phyloP scores from a whole-genome alignment of 2,113 vertebrate genomes.

The Platysternon megacephalum region DNA sequence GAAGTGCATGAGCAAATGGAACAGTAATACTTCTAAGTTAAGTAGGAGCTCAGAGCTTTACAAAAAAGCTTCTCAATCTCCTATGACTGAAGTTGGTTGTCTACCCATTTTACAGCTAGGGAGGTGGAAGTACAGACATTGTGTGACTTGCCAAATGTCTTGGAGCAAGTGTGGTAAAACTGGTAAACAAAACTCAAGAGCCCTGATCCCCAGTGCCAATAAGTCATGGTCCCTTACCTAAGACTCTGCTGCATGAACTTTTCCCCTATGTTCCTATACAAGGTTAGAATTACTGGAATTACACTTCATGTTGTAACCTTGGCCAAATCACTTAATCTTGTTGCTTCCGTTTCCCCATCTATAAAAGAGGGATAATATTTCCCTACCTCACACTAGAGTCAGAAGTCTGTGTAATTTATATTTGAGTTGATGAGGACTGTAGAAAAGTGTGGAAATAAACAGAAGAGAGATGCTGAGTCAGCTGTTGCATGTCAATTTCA shows the following conservation, averaged over 20 bases:
- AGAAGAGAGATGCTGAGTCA: not conserved
- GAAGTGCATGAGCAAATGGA: not conserved
- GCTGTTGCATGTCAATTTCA: not conserved
- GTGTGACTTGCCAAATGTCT: not conserved
- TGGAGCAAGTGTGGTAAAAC: not conserved
- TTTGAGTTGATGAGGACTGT: not conserved
- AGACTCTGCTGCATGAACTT: not conserved
- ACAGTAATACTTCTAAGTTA: not conserved
- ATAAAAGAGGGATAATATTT: not conserved
- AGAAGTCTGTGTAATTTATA: not conserved
- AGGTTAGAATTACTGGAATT: not conserved
- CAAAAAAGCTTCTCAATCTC: not conserved
- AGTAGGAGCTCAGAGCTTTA: not conserved
- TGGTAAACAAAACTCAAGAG: not conserved
- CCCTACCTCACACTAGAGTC: not conserved
- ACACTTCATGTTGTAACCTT: not conserved
- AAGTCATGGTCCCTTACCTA: accelerated
- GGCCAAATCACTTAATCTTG: not conserved
- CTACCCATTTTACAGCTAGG: not conserved
- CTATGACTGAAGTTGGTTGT: not conserved
- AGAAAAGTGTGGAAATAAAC: not conserved
- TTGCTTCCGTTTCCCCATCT: not conserved
- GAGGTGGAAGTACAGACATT: not conserved
- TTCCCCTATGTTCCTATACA: not conserved
- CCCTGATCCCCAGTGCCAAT: not conserved